Evolutionary conservation across 37 sponge, comb jelly and placozoan species (phyloP), one percentile per base, ranked within the genome.

Genomic region (Oscarella lobularis): DNA sequence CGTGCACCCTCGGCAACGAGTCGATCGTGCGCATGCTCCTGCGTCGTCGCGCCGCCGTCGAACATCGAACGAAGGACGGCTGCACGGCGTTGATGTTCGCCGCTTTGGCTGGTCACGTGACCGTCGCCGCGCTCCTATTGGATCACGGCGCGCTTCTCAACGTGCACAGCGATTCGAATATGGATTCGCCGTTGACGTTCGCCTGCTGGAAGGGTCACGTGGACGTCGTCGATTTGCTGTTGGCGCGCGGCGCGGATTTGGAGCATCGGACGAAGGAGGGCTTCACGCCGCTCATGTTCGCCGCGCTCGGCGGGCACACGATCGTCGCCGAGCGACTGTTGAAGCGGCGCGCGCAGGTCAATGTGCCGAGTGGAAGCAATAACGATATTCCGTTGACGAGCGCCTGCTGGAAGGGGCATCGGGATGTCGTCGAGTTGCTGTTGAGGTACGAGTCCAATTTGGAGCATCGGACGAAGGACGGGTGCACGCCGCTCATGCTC

Each of bases 161-260:
- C 66, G 97, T 96, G 1, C 92, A 93, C 55, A 85, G 86, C 0
- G 98, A 97, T 78, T 90, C 91, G 67, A 97, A 97, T 85, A 92
- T 91, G 76, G 98, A 97, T 74, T 90, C 91, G 34, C 98, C 98
- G 2, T 78, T 97, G 67, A 97, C 98, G 33, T 97, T 97, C 84
- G 98, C 98, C 31, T 97, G 98, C 73, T 97, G 98, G 98, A 97
- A 97, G 67, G 98, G 98, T 3, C 98, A 97, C 83, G 79, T 86
- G 76, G 88, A 89, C 73, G 98, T 97, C 35, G 98, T 97, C 27
- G 84, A 87, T 54, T 81, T 97, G 41, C 81, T 97, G 66, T 75
- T 97, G 14, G 81, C 79, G 36, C 81, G 85, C 48, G 83, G 88
- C 0, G 98, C 98, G 0, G 79, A 97, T 73, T 77, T 97, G 0